phyloP scores from a whole-genome alignment of 2,888 invertebrate species.

The Pyrochroa serraticornis region DNA sequence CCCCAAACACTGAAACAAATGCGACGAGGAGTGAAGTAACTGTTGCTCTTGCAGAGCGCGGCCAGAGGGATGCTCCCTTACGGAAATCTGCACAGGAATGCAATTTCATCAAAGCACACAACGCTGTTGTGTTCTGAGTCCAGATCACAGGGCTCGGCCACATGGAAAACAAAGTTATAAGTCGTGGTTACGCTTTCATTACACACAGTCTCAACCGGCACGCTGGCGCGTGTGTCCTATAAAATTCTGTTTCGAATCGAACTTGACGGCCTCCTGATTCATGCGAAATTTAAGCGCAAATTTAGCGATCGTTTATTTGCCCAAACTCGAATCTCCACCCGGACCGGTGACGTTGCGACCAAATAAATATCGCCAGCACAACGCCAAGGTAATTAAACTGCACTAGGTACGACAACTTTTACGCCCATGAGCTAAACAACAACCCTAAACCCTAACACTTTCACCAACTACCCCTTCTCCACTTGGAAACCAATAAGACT shows the following conservation, averaged over 20 bases:
- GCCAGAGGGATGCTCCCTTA: slow-evolving; percentile 52
- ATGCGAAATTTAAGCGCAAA: slow-evolving; percentile 3
- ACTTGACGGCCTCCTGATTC: not conserved
- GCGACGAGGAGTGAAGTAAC: slow-evolving; percentile 56
- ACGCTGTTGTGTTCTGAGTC: slow-evolving; percentile 54
- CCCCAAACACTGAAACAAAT: slow-evolving; percentile 56
- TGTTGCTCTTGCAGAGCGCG: slow-evolving; percentile 56
- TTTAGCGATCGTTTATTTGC: not conserved
- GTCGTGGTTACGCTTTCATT: slow-evolving; percentile 58
- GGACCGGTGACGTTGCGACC: not conserved
- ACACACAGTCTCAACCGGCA: slow-evolving; percentile 47
- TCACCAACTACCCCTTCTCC: no score
- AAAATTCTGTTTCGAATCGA: slow-evolving; percentile 3
- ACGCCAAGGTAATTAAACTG: slow-evolving; percentile 2
- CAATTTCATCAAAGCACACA: slow-evolving; percentile 59
- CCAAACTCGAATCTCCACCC: not conserved
- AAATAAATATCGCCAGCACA: slow-evolving; percentile 1
- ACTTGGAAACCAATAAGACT: no score
- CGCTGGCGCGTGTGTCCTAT: slow-evolving; percentile 30
- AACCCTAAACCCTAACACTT: no score
- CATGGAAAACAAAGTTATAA: slow-evolving; percentile 60
- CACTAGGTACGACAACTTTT: not conserved
- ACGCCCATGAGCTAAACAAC: not conserved
- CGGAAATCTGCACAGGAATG: slow-evolving; percentile 61
- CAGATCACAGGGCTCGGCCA: slow-evolving; percentile 57